Conservation (phyloP, 2,888 invertebrate species). For the Scaptomyza cyrtandrae region DNA sequence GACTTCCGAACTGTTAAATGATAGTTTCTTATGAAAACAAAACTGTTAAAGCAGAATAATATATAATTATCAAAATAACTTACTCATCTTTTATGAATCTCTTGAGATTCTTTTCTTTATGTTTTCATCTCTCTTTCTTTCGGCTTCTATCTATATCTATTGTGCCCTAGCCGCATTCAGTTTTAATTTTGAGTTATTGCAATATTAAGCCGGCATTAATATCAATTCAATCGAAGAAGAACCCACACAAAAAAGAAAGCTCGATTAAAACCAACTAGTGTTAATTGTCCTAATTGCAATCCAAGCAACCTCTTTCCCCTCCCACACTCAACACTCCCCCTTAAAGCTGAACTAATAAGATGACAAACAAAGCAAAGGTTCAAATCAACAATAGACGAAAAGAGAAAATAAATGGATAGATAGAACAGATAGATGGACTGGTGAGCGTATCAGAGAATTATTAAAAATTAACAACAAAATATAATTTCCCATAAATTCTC, state of each 20-base stretch:
- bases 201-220: constrained; percentile 67
- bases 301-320: constrained; percentile 23
- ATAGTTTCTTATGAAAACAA: no score
- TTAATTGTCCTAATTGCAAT: constrained; percentile 75
- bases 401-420: constrained; percentile 11
- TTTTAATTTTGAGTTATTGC: constrained; percentile 71
- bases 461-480: constrained; percentile 77
- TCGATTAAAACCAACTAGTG: constrained; percentile 37
- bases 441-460: constrained; percentile 55
- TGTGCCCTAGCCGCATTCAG: neutral
- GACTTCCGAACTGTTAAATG: no score
- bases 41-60: no score
- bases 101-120: neutral
- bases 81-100: no score
- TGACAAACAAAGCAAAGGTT: constrained; percentile 58
- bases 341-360: constrained; percentile 42
- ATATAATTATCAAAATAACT: no score
- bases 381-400: constrained; percentile 50
- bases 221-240: constrained; percentile 59
- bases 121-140: neutral
- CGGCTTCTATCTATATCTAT: neutral
- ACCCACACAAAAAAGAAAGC: constrained; percentile 41
- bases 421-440: constrained; percentile 7
- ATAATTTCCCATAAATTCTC: constrained; percentile 81
- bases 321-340: neutral